Percentiles rank a stretch among this genome's conserved stretches.
These are phyloP conservation scores for Stictonetta naevosa DNA, from an alignment of 2,113 vertebrate species.

Conservation along the genomic window DNA sequence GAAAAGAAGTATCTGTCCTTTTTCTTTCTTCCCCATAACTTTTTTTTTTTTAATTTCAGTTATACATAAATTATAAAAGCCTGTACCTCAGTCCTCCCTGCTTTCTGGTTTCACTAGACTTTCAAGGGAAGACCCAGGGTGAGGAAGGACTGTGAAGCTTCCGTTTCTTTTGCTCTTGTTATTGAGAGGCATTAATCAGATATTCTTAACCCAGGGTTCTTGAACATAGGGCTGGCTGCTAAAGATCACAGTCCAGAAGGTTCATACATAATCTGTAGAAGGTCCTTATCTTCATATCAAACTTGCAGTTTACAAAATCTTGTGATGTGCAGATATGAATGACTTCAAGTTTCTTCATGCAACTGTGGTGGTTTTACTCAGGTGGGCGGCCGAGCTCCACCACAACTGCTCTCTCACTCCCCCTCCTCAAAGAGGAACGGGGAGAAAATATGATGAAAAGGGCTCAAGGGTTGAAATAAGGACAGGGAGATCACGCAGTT, in stretches of 20 bases:
- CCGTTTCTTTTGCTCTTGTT: neutral
- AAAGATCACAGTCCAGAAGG: neutral
- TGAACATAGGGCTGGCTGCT: neutral
- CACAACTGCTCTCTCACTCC: too few relatives aligned
- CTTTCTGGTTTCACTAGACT: neutral
- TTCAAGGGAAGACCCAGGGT: neutral
- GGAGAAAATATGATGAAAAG: too few relatives aligned
- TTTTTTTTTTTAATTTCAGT: too few relatives aligned
- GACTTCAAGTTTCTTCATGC: neutral
- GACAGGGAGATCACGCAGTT: too few relatives aligned
- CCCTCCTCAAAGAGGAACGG: too few relatives aligned
- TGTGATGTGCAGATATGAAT: neutral
- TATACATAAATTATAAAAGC: neutral
- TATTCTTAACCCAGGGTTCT: neutral
- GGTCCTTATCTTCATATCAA: neutral
- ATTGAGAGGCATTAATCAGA: neutral
- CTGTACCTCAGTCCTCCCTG: neutral
- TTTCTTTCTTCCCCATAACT: neutral
- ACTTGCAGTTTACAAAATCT: neutral
- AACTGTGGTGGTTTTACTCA: too few relatives aligned
- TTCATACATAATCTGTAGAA: neutral
- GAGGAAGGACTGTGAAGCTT: neutral
- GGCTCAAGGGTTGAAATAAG: too few relatives aligned
- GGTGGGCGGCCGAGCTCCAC: too few relatives aligned
- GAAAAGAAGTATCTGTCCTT: neutral